These are phyloP conservation scores for Leptobrachium leishanense DNA, from an alignment of 2,113 vertebrate genomes.

Conservation along the genomic window DNA sequence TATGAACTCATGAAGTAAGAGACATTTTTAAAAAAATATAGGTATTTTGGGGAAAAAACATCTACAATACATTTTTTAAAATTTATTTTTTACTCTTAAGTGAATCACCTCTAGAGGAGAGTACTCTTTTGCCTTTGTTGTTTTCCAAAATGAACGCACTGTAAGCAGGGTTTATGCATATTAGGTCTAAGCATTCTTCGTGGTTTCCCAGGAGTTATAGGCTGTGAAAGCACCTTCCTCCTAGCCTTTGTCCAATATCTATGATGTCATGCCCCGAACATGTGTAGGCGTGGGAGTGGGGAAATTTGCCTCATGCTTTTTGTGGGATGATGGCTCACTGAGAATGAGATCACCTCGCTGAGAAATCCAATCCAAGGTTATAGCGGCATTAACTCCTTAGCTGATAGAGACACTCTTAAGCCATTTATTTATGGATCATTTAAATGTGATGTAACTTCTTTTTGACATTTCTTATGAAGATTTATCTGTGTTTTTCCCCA, in stretches of 20 bases:
- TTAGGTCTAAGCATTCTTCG: neutral
- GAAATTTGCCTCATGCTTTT: conserved; percentile 24
- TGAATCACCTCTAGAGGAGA: too few species aligned
- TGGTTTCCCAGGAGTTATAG: neutral
- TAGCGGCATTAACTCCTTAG: conserved; percentile 2
- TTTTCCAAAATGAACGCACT: too few species aligned
- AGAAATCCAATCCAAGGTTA: neutral
- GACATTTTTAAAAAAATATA: too few species aligned
- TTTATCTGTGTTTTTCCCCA: too few species aligned
- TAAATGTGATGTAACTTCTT: too few species aligned
- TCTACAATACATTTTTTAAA: too few species aligned
- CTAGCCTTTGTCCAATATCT: neutral
- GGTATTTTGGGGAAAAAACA: too few species aligned
- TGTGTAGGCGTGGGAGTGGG: conserved; percentile 27
- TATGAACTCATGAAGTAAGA: too few species aligned
- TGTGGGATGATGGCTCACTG: conserved; percentile 19
- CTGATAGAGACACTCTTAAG: neutral
- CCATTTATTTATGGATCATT: neutral
- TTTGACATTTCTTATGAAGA: too few species aligned
- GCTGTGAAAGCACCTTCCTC: conserved; percentile 14
- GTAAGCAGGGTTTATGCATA: too few species aligned
- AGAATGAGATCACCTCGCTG: conserved; percentile 30
- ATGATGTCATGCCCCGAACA: conserved; percentile 30
- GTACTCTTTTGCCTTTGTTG: too few species aligned
- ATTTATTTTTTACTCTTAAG: too few species aligned